phyloP scores from a whole-genome alignment of 2,797 vertebrate species.

The Gallinago nigripennis region DNA sequence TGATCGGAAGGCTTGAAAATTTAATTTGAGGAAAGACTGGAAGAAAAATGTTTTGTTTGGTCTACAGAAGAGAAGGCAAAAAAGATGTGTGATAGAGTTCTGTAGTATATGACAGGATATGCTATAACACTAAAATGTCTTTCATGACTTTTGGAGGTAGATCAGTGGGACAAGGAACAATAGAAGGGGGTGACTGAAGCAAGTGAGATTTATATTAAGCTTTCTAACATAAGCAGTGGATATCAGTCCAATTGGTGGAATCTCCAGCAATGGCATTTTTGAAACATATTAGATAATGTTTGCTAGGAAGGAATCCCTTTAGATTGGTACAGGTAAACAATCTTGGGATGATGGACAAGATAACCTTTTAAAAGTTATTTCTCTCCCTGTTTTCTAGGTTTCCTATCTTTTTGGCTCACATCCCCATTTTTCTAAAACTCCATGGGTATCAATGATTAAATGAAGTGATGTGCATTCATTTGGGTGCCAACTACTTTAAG shows the following conservation, averaged over 20 bases:
- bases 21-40: neutral
- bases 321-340: neutral
- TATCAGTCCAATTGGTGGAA: neutral
- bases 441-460: neutral
- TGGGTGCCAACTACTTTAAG: neutral
- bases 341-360: neutral
- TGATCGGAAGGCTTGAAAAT: neutral
- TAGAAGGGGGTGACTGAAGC: neutral
- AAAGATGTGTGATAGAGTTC: neutral
- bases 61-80: neutral
- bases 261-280: neutral
- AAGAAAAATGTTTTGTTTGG: neutral
- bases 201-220: neutral
- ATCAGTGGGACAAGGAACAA: neutral
- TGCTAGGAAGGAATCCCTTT: neutral
- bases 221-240: neutral
- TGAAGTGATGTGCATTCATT: neutral
- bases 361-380: neutral
- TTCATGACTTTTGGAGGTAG: neutral
- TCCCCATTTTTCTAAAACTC: neutral
- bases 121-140: neutral
- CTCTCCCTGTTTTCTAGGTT: neutral
- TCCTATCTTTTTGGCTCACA: neutral
- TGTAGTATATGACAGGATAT: neutral
- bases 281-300: neutral